Conservation (phyloP, 2,888 invertebrate genomes). For the Drosophila seclusa region DNA sequence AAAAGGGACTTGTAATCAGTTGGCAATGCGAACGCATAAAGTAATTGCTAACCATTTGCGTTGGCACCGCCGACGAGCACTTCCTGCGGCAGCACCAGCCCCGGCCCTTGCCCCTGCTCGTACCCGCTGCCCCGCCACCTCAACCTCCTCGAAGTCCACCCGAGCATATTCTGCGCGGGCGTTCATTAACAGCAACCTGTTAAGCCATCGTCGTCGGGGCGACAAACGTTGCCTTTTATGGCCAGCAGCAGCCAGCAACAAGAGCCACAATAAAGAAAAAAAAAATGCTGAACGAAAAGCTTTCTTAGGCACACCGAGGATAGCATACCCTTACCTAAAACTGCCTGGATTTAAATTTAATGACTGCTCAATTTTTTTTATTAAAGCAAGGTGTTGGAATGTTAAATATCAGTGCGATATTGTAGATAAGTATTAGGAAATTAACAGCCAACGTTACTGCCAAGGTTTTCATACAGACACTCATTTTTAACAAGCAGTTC, state of each 20-base stretch:
- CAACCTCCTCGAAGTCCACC: not conserved
- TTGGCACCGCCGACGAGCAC: conserved; percentile 68
- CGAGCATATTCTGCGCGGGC: conserved; percentile 61
- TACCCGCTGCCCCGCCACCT: not conserved
- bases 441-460: not conserved
- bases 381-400: too few species aligned
- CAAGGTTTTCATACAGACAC: not conserved
- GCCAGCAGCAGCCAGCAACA: conserved; percentile 46
- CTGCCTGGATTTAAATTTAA: not conserved
- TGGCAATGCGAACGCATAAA: conserved; percentile 78
- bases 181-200: conserved; percentile 79
- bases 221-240: conserved; percentile 77
- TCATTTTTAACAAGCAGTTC: not conserved
- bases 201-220: conserved; percentile 70
- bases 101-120: not conserved
- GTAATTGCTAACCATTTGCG: conserved; percentile 79
- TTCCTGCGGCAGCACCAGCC: conserved; percentile 26
- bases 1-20: conserved; percentile 76
- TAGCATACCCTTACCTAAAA: not conserved
- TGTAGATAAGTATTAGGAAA: not conserved
- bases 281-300: conserved; percentile 1
- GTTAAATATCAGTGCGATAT: not conserved
- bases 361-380: not conserved
- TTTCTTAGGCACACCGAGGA: not conserved
- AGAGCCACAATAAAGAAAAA: conserved; percentile 24